Percentiles rank a stretch among this genome's conserved stretches.
phyloP scores from a whole-genome alignment of 2,797 vertebrate species.

The Enteromius fasciolatus region DNA sequence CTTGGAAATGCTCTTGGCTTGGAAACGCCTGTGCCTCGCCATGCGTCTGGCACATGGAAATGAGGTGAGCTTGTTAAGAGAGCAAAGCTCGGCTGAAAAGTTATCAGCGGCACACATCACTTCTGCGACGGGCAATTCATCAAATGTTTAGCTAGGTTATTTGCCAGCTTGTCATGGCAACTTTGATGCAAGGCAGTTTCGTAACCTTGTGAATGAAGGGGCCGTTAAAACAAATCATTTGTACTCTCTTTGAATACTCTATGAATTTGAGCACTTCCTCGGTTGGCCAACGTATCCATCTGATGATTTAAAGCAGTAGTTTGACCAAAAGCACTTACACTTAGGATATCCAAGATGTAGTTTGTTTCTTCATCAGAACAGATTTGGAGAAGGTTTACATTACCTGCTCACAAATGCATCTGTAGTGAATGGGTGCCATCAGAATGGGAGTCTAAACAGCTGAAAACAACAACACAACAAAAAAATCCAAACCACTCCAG shows the following conservation, averaged over 20 bases:
- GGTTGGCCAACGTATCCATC: background rate
- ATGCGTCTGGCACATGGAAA: conserved; percentile 58
- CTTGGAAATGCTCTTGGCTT: conserved; percentile 64
- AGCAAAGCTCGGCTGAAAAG: conserved; percentile 51
- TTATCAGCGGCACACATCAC: conserved; percentile 58
- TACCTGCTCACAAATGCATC: background rate
- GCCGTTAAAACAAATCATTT: conserved; percentile 30
- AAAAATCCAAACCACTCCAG: background rate
- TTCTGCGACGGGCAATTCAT: conserved; percentile 63
- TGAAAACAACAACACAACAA: background rate
- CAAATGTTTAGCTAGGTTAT: conserved; percentile 56
- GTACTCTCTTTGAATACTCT: conserved; percentile 8
- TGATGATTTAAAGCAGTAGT: background rate
- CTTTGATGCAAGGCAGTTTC: conserved; percentile 18
- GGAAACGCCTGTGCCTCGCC: conserved; percentile 16
- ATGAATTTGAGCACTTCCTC: background rate
- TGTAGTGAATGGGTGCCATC: background rate
- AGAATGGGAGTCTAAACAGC: background rate
- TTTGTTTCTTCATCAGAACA: background rate
- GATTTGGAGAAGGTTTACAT: background rate
- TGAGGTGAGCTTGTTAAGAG: conserved; percentile 65
- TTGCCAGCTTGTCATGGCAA: conserved; percentile 44
- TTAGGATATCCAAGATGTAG: background rate
- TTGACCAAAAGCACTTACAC: background rate
- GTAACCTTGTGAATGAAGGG: conserved; percentile 19